Evolutionary conservation across 2,888 invertebrate genomes (phyloP), one percentile per base, ranked within the genome.

Genomic region (Oxyteleia sp.): DNA sequence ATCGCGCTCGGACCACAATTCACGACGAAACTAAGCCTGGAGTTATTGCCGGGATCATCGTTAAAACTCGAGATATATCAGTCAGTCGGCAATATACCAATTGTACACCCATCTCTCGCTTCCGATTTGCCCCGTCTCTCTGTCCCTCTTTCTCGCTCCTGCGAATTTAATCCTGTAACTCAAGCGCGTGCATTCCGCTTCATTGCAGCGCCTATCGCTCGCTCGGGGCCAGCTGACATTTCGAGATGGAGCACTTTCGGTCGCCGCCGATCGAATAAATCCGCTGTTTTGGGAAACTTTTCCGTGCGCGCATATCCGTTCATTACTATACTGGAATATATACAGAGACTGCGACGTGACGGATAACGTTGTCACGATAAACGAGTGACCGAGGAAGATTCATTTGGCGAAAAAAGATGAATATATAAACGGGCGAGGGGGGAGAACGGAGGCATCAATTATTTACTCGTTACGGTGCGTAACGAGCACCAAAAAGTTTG

Each of bases 21-120:
- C 91, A 91, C 91, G 88, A 85, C 85, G 82, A 78, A 86, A 88
- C 88, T 93, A 92, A 93, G 91, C 91, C 89, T 88, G 87, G 89
- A 93, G 91, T 93, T 93, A 93, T 93, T 92, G 92, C 91, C 86
- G 59, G 92, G 93, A 93, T 93, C 92, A 93, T 92, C 91, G 92
- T 92, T 93, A 92, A 93, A 92, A 92, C 90, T 91, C 88, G 89
- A 90, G 89, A 91, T 89, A 90, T 89, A 92, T 92, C 92, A 90
- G 91, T 91, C 92, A 91, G 87, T 59, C 82, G 61, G 61, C 74
- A 80, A 82, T 80, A 71, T 64, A 64, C 20, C 69, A 69, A 66
- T 69, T 74, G 71, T 57, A 59, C 35, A 41, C 66, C 16, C 71
- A 55, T 57, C 61, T 47, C 57, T 69, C 61, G 10, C 7, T 43